Base-by-base conservation (phyloP, 2,113 vertebrate species). In the Macrotus californicus region DNA sequence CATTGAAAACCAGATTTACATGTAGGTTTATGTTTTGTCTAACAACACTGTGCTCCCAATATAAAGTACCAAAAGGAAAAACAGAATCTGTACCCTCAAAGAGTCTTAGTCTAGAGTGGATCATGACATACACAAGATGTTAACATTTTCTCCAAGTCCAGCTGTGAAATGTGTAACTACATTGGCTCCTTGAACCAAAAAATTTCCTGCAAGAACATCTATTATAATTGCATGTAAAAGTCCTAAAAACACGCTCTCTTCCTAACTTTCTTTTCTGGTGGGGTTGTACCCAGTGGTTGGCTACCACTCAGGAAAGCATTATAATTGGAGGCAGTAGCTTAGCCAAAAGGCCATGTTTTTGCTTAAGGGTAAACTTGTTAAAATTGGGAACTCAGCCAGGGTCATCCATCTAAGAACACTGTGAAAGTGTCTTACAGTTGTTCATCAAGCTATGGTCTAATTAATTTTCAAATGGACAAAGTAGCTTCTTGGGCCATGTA, bases 391-490 rank as follows among this genome's bases (percentile, higher is more conserved):
- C 72, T 48, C 48, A 36, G 96, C 97, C 97, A 98, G 89, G 87
- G 93, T 97, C 94, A 94, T 92, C 91, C 94, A 87, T 95, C 95
- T 96, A 72, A 95, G 86, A 83, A 80, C 93, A 79, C 46, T 61
- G 88, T 89, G 87, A 95, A 92, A 93, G 79, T 89, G 16, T 95
- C 80, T 91, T 91, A 81, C 1, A 61, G 83, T 94, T 96, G 94
- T 94, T 96, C 97, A 89, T 89, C 91, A 81, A 96, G 92, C 94
- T 95, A 94, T 3, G 94, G 93, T 96, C 91, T 96, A 96, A 97
- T 97, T 97, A 97, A 97, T 97, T 98, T 97, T 94, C 94, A 97
- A 96, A 95, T 69, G 94, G 97, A 97, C 97, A 97, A 96, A 97
- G 80, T 97, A 95, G 94, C 59, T 98, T 94, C 91, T 95, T 76